Percentiles rank a stretch among this genome's conserved stretches.
phyloP scores from a whole-genome alignment of 2,113 vertebrate species.

The Chamaea fasciata region DNA sequence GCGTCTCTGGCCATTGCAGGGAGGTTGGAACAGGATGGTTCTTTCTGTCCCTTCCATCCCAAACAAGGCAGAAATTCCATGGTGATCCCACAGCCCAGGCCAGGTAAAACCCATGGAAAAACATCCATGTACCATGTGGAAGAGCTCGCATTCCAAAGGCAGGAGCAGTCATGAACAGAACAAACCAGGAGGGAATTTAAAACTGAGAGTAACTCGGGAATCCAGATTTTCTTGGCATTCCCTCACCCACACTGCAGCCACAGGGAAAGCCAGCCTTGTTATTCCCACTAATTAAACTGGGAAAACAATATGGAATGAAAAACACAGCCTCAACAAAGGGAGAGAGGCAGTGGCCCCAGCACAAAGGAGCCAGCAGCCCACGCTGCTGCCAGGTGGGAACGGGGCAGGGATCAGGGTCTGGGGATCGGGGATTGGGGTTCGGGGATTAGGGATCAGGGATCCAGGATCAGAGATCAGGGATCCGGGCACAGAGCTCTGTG shows the following conservation, averaged over 20 bases:
- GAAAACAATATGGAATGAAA: background rate
- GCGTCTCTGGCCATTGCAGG: too few relatives aligned
- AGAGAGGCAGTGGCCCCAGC: background rate
- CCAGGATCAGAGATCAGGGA: background rate
- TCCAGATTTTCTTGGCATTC: fast-evolving
- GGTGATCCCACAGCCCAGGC: background rate
- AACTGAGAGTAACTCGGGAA: background rate
- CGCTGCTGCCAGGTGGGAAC: fast-evolving
- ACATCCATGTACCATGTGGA: fast-evolving
- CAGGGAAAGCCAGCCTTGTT: background rate
- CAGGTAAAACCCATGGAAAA: fast-evolving
- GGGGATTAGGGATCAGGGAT: too few relatives aligned
- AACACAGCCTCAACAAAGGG: background rate
- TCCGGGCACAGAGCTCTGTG: fast-evolving
- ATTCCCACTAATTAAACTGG: background rate
- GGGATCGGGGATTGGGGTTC: background rate
- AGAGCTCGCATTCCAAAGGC: background rate
- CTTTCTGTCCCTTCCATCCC: background rate
- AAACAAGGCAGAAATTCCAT: too few relatives aligned
- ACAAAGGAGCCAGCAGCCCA: background rate
- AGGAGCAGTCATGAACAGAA: fast-evolving
- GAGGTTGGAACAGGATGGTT: background rate
- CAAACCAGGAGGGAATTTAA: background rate
- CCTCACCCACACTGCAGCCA: fast-evolving
- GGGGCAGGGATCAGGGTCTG: background rate